Evolutionary conservation across 53 echinoderm and acorn worm species (phyloP).

Genomic region (Echinometra lucunter): DNA sequence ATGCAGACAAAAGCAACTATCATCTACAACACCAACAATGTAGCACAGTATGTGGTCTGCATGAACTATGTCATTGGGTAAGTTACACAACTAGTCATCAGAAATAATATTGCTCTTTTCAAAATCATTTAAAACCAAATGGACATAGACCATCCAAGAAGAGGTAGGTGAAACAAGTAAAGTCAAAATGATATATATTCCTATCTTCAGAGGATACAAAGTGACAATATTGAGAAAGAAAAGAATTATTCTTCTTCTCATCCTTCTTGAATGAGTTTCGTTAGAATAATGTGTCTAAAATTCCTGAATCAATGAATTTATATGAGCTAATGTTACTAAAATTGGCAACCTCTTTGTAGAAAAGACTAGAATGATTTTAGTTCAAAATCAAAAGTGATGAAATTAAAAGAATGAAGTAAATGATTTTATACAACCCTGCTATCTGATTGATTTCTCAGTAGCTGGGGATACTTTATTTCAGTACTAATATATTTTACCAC

Average conservation of each 20-base stretch:
- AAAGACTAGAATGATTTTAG: too few relatives aligned
- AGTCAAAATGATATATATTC: neutral
- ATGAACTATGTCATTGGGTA: constrained; percentile 99
- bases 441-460: too few relatives aligned
- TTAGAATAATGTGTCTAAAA: neutral
- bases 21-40: constrained; percentile 99
- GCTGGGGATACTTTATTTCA: too few relatives aligned
- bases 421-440: too few relatives aligned
- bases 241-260: neutral
- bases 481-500: too few relatives aligned
- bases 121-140: neutral
- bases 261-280: neutral
- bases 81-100: constrained; percentile 46
- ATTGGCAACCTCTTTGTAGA: too few relatives aligned
- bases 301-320: neutral
- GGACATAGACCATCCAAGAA: neutral
- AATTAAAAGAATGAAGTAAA: too few relatives aligned
- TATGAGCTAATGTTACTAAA: too few relatives aligned
- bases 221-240: neutral
- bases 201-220: neutral
- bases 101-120: neutral
- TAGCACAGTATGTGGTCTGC: constrained; percentile 98
- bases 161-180: neutral
- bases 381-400: too few relatives aligned
- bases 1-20: constrained; percentile 97